phyloP scores from a whole-genome alignment of 2,797 vertebrate species.

The Onychomys torridus region DNA sequence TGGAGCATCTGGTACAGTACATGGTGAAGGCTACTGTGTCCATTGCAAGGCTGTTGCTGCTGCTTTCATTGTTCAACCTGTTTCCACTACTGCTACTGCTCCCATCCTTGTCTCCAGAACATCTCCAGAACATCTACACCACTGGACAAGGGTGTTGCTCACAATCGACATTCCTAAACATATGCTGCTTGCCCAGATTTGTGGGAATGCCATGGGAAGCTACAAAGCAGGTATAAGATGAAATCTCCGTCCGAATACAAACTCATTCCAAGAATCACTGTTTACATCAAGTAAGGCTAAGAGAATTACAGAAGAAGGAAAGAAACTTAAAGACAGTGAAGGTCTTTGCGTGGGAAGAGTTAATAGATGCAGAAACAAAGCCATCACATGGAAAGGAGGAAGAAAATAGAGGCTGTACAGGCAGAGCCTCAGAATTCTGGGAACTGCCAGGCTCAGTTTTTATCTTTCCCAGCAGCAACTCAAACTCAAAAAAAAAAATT shows the following conservation, averaged over 20 bases:
- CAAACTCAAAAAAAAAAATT: not conserved
- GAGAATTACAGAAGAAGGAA: not conserved
- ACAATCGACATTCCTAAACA: not conserved
- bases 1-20: not conserved
- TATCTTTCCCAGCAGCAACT: not conserved
- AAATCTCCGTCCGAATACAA: not conserved
- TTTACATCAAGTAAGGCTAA: not conserved
- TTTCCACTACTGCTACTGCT: not conserved
- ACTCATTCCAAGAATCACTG: not conserved
- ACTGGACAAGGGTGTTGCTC: not conserved
- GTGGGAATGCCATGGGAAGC: too few species aligned
- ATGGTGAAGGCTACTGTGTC: not conserved
- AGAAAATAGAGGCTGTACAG: not conserved
- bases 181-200: not conserved
- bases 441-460: not conserved
- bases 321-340: not conserved
- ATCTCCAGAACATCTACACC: not conserved
- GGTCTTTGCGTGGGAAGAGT: not conserved
- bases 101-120: not conserved
- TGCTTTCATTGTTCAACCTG: not conserved
- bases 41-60: not conserved
- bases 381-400: not conserved
- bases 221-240: not conserved
- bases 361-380: not conserved
- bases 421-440: not conserved